A percentile compares a stretch with the other conserved stretches of the same genome.
Conservation (phyloP, 2,888 invertebrate species). For the Tineola bisselliella region DNA sequence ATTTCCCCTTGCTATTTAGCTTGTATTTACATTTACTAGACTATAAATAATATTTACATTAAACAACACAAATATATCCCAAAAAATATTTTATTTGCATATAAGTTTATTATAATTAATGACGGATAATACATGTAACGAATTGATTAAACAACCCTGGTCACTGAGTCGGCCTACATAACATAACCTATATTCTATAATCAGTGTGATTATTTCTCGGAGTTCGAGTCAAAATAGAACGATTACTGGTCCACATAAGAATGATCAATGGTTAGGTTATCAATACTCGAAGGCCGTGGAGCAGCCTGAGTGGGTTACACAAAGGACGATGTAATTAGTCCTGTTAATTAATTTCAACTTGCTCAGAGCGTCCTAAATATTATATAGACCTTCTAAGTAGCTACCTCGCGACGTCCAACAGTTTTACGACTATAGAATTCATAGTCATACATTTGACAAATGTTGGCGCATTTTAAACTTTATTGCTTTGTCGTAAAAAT, state of each 20-base stretch:
- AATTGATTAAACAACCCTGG: neutral
- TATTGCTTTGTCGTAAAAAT: neutral
- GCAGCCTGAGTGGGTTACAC: neutral
- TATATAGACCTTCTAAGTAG: neutral
- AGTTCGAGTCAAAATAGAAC: neutral
- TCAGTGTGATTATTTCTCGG: neutral
- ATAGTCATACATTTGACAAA: neutral
- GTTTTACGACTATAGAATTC: neutral
- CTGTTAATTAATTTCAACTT: slow-evolving; percentile 5
- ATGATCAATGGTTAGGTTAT: neutral
- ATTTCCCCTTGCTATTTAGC: neutral
- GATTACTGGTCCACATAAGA: neutral
- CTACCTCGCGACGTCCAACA: neutral
- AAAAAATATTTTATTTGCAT: no score
- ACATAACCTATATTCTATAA: neutral
- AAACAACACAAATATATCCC: no score
- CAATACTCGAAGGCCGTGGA: neutral
- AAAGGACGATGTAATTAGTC: neutral
- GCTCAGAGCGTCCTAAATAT: slow-evolving; percentile 4
- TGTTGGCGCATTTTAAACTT: neutral
- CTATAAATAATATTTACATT: neutral
- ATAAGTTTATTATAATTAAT: no score
- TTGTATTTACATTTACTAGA: neutral
- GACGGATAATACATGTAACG: no score
- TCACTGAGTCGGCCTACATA: neutral